phyloP scores from a whole-genome alignment of 2,797 vertebrate genomes.

The Podargus strigoides region DNA sequence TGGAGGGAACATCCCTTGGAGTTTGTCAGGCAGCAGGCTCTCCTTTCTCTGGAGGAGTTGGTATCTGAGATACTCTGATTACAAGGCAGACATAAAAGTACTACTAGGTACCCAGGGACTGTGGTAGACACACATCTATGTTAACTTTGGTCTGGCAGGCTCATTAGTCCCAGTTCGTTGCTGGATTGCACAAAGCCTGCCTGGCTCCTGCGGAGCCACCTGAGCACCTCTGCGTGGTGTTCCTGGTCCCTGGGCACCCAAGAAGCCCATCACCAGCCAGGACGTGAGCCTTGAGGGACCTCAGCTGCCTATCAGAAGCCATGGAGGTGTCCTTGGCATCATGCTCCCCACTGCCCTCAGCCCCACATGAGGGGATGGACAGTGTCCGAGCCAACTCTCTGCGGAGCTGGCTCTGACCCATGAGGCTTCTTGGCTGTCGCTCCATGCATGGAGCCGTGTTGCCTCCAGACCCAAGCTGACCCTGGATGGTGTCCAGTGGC shows the following conservation, averaged over 20 bases:
- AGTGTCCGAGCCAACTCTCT: accelerated
- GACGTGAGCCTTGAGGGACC: neutral
- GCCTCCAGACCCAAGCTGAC: constrained; percentile 26
- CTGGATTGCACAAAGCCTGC: neutral
- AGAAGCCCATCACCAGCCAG: neutral
- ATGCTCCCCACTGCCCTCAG: neutral
- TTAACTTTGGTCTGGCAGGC: neutral
- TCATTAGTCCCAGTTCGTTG: neutral
- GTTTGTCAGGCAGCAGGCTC: neutral
- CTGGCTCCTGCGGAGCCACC: neutral
- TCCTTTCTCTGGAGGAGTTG: neutral
- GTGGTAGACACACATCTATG: neutral
- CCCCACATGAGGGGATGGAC: accelerated
- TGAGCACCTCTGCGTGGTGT: neutral
- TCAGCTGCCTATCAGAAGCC: neutral
- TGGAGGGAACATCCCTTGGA: neutral
- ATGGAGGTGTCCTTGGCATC: neutral
- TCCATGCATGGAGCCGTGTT: neutral
- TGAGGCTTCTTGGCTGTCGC: neutral
- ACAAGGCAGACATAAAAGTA: neutral
- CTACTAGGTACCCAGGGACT: neutral
- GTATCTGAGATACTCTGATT: neutral
- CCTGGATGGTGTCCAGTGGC: constrained; percentile 7
- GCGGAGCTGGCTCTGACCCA: neutral
- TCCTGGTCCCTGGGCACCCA: neutral